phyloP scores from a whole-genome alignment of 2,113 vertebrate genomes.

The Channa maculata region DNA sequence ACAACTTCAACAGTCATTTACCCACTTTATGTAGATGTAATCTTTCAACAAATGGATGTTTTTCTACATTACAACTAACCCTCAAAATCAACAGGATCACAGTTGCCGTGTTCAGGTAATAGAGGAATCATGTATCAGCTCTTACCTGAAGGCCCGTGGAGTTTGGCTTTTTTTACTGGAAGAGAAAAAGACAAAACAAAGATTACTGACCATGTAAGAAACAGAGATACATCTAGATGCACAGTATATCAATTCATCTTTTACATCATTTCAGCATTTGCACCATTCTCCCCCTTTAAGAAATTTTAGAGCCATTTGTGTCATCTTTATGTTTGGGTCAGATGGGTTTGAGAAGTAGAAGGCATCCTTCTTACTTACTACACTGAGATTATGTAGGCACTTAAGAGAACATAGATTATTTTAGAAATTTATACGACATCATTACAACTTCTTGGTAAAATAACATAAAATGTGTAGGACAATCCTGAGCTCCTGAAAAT shows the following conservation, averaged over 20 bases:
- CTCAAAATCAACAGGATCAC: neutral
- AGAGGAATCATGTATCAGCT: neutral
- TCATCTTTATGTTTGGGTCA: neutral
- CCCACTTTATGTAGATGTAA: no score
- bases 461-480: no score
- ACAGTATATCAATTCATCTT: neutral
- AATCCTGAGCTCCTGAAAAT: no score
- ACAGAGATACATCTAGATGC: neutral
- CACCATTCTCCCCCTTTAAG: neutral
- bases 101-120: neutral
- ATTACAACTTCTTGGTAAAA: no score
- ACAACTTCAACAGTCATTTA: no score
- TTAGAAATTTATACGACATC: no score
- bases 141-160: conserved; percentile 85
- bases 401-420: no score
- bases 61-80: neutral
- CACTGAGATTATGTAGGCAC: no score
- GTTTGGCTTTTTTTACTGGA: conserved; percentile 85
- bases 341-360: neutral
- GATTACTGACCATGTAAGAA: conserved; percentile 13
- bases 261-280: neutral
- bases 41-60: no score
- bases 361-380: no score
- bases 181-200: conserved; percentile 53
- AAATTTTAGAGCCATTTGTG: neutral